Conservation (phyloP, 2,888 invertebrate genomes). For the Lycocerus yunnanus region DNA sequence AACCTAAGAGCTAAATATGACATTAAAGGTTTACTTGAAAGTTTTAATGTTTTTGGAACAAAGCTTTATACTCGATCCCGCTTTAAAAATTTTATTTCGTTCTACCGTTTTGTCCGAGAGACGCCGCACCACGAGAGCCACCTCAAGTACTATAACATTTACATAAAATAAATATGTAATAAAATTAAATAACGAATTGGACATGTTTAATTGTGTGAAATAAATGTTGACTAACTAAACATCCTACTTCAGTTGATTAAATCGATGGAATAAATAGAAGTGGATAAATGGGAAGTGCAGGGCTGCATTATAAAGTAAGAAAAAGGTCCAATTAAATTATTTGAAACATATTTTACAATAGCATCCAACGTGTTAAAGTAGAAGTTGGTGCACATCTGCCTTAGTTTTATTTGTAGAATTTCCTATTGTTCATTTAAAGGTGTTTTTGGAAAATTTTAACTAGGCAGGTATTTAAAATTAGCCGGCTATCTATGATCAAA, state of each 20-base stretch:
- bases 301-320: neutral
- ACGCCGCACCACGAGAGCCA: neutral
- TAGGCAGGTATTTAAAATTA: slow-evolving; percentile 30
- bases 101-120: neutral
- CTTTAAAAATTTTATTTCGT: slow-evolving; percentile 24
- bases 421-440: slow-evolving; percentile 20
- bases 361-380: slow-evolving; percentile 3
- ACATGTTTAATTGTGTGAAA: slow-evolving; percentile 3
- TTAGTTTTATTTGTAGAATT: slow-evolving; percentile 12
- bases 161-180: neutral
- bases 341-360: neutral
- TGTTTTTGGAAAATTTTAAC: slow-evolving; percentile 27
- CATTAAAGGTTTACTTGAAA: slow-evolving; percentile 21
- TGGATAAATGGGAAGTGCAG: neutral
- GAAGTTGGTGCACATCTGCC: slow-evolving; percentile 8
- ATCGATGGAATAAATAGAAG: neutral
- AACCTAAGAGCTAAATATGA: slow-evolving; percentile 24
- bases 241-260: neutral
- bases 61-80: slow-evolving; percentile 17
- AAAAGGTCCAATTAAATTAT: neutral
- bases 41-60: slow-evolving; percentile 17
- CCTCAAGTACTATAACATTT: neutral
- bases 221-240: neutral
- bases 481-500: slow-evolving; percentile 27
- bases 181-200: neutral